Percentiles rank a stretch among this genome's conserved stretches.
These are phyloP conservation scores for Furcula furcula DNA, from an alignment of 2,888 invertebrate genomes.

Conservation along the genomic window DNA sequence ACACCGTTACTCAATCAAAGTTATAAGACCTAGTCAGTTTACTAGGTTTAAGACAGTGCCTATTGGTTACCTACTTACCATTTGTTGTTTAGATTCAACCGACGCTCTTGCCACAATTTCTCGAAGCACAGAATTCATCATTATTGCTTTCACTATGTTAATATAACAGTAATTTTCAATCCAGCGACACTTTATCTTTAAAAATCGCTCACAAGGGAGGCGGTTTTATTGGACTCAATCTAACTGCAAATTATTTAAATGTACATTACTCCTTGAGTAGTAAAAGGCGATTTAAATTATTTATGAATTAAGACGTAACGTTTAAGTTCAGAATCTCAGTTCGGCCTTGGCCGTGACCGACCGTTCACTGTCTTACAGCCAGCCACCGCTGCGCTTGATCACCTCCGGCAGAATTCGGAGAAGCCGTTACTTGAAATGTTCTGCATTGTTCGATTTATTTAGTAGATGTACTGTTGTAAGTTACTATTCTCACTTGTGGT, in stretches of 20 bases:
- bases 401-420: conserved; percentile 40
- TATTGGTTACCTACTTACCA: conserved; percentile 57
- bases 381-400: conserved; percentile 60
- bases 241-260: conserved; percentile 31
- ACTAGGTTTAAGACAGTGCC: no score
- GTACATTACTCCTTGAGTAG: conserved; percentile 32
- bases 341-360: conserved; percentile 77
- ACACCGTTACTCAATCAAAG: no score
- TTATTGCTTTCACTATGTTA: conserved; percentile 50
- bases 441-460: no score
- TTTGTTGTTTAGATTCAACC: conserved; percentile 56
- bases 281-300: conserved; percentile 45
- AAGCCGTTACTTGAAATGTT: conserved; percentile 35
- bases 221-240: no score
- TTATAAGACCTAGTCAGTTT: no score
- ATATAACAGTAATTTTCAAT: conserved; percentile 7
- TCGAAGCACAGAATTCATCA: conserved; percentile 64
- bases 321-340: conserved; percentile 39
- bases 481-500: no score
- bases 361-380: conserved; percentile 74
- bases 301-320: conserved; percentile 36
- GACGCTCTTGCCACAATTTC: conserved; percentile 67
- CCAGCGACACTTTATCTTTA: no score
- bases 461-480: no score
- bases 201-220: no score